phyloP scores from a whole-genome alignment of 2,888 invertebrate genomes.

The Megamerina dolium region DNA sequence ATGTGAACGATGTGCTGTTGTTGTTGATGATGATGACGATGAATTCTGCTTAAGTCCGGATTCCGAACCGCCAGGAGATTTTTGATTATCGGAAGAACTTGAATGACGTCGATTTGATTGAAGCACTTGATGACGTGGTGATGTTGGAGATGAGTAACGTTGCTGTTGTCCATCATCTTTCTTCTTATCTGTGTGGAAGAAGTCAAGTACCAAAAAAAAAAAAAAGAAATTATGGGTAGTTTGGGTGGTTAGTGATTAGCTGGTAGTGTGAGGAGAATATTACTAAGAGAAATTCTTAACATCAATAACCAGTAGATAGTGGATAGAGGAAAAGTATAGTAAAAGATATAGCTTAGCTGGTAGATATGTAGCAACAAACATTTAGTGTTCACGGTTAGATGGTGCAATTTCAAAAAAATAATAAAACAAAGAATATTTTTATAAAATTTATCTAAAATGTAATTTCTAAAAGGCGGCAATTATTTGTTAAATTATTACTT shows the following conservation, averaged over 20 bases:
- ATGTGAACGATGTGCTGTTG: not conserved
- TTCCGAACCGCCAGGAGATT: constrained; percentile 16
- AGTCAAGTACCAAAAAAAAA: no score
- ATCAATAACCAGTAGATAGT: not conserved
- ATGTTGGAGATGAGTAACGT: constrained; percentile 32
- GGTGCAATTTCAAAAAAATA: no score
- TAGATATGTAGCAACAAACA: no score
- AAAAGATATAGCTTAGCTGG: no score
- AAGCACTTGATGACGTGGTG: constrained; percentile 24
- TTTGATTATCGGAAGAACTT: constrained; percentile 14
- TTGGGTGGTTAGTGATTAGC: constrained; percentile 14
- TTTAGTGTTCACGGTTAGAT: no score
- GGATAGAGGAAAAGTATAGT: not conserved
- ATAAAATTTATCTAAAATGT: no score
- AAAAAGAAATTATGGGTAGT: constrained; percentile 8
- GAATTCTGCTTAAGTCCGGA: constrained; percentile 12
- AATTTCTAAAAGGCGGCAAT: no score
- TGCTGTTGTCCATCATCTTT: constrained; percentile 38
- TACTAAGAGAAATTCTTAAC: constrained; percentile 11
- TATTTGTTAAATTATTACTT: no score
- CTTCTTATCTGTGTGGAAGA: constrained; percentile 37
- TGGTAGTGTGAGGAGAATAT: constrained; percentile 13
- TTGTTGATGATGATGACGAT: constrained; percentile 6
- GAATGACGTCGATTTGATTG: constrained; percentile 18
- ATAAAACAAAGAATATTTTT: no score